phyloP scores from a whole-genome alignment of 2,797 vertebrate genomes.

The Spinibarbus caldwelli region DNA sequence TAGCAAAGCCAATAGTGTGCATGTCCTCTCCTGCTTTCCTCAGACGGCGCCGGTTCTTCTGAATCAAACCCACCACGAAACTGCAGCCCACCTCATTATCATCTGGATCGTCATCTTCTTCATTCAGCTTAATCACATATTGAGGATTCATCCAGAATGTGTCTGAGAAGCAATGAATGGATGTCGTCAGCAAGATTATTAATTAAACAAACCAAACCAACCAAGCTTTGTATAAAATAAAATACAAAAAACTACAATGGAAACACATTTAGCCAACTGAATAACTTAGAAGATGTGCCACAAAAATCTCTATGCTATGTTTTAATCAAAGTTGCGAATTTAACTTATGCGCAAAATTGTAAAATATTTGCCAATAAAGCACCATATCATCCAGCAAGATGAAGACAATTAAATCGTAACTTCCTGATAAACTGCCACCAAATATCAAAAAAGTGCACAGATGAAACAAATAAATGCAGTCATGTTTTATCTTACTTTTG shows the following conservation, averaged over 20 bases:
- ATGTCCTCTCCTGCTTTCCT: constrained; percentile 81
- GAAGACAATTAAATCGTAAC: neutral
- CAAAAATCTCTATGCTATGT: neutral
- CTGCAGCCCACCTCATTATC: constrained; percentile 76
- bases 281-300: neutral
- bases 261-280: neutral
- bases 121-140: constrained; percentile 82
- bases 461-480: too few species aligned
- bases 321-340: neutral
- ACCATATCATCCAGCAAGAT: neutral
- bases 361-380: neutral
- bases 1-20: constrained; percentile 84
- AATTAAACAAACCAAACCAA: constrained; percentile 4
- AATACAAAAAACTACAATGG: neutral
- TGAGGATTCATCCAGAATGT: constrained; percentile 92
- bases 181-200: neutral
- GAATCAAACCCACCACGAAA: constrained; percentile 85
- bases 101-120: constrained; percentile 81
- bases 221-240: neutral
- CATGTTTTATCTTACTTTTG: too few species aligned
- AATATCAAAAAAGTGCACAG: neutral
- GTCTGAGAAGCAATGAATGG: constrained; percentile 65
- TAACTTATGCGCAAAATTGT: neutral
- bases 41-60: constrained; percentile 84
- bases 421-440: neutral